Evolutionary conservation across 2,888 invertebrate species (phyloP), one percentile per base, ranked within the genome.

Genomic region (Drosophila incognita): DNA sequence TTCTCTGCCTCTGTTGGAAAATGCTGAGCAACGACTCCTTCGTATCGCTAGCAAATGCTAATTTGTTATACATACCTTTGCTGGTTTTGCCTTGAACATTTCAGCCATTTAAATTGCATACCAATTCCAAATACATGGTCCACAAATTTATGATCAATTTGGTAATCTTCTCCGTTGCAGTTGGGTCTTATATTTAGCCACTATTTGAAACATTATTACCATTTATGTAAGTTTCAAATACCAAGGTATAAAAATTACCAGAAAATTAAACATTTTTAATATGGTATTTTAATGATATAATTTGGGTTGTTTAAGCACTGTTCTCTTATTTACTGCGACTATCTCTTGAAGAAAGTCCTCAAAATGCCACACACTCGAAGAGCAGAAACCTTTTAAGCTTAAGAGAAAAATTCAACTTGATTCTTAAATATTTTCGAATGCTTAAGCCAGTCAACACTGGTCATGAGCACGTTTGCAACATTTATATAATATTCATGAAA

Each of bases 11-110:
- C 40, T 46, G 46, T 31, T 36, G 24, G 54, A 63, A 69, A 31
- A 54, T 73, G 53, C 18, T 49, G 54, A n/a, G 31, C 38, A n/a
- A 31, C 38, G 31, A 36, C 29, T 64, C 27, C 36, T 48, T 76
- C 40, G 59, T 24, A 69, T 62, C 48, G 52, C 65, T n/a, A 13
- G 38, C 74, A 77, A 77, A 77, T 79, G 79, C 76, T 77, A 77
- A 77, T 77, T 79, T 77, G 69, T 59, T 74, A n/a, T 48, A 51
- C 60, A 59, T 59, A 52, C 46, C 52, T 38, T 46, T n/a, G 24
- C 71, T 51, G 71, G 13, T 42, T 54, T 29, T 38, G 53, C 66
- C 48, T 58, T 52, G 63, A 53, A 69, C 42, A 46, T 57, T 60
- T 56, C 24, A 6, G 24, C 40, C 63, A 53, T 51, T 62, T 40